Base-by-base conservation (phyloP, 1,140 invertebrate genomes). In the Dendrolimus kikuchii region DNA sequence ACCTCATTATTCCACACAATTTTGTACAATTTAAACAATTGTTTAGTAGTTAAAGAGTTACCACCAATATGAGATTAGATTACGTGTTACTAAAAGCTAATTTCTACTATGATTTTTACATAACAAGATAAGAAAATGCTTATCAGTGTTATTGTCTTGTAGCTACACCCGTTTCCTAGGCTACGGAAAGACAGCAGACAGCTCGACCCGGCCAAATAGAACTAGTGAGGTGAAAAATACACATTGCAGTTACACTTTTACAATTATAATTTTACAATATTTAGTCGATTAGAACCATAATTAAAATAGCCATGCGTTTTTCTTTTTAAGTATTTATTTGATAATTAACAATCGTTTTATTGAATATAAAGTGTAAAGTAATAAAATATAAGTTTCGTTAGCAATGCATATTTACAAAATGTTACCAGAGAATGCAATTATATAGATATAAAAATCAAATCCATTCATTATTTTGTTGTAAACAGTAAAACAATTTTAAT, bases 111-210 rank as follows among this genome's bases (percentile, higher is more conserved):
- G 53, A 62, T 58, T 74, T 81, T 86, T 86, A 81, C 75, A 55
- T 83, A 82, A 79, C 68, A 66, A 63, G 67, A 65, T 66, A 64
- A 60, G 54, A 67, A 60, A 70, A 62, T 66, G 59, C 63, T 66
- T 64, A 74, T 64, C 66, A 74, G 64, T 81, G 81, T 86, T 86
- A 81, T 86, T 86, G 73, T 75, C 66, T 62, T 67, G 80, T 84
- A 83, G 76, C 74, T 83, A 86, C 79, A 78, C 81, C 79, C 79
- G 82, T 86, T 84, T 83, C 81, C 82, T 86, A 74, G 82, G 79
- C 82, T 86, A 86, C 82, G 77, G 76, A 58, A 23, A 23, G 23
- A 23, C 23, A 23, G 23, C 23, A 23, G 23, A 23, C 23, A 23
- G 23, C 23, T 23, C 49, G 64, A 59, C 64, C 68, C 53, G 59